Percentiles rank a stretch among this genome's conserved stretches.
phyloP scores from a whole-genome alignment of 2,888 invertebrate genomes.

The Acheta domesticus region DNA sequence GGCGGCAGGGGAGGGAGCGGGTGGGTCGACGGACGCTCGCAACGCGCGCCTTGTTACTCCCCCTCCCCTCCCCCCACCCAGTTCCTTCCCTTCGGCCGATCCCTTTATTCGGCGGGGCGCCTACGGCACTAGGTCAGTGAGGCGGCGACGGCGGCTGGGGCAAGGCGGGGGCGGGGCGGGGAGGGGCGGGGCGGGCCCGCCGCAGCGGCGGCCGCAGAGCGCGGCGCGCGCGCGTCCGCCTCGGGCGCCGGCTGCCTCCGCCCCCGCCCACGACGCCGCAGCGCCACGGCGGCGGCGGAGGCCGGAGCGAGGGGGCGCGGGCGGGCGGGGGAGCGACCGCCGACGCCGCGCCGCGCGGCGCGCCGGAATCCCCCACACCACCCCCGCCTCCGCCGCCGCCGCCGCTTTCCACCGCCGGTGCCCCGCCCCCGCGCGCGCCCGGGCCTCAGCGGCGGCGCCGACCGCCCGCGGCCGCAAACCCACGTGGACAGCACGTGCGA shows the following conservation, averaged over 20 bases:
- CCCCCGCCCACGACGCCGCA: too few relatives aligned
- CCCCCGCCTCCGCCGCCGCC: too few relatives aligned
- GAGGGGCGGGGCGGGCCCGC: background rate
- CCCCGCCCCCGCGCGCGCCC: background rate
- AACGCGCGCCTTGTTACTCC: too few relatives aligned
- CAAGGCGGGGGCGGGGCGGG: background rate
- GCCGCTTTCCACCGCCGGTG: too few relatives aligned
- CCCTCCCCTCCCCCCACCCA: too few relatives aligned
- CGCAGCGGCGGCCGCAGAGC: background rate
- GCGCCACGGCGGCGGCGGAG: background rate
- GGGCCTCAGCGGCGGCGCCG: too few relatives aligned
- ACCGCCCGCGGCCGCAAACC: background rate
- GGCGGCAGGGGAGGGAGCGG: background rate
- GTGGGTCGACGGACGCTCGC: background rate
- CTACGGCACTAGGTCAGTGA: slow-evolving; percentile 3
- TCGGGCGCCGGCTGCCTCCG: background rate
- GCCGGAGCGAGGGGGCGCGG: too few relatives aligned
- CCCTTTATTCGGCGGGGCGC: background rate
- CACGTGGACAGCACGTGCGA: background rate
- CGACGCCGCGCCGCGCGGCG: too few relatives aligned
- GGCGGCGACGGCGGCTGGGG: background rate
- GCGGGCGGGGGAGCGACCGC: background rate
- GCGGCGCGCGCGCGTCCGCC: background rate
- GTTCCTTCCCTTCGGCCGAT: too few relatives aligned
- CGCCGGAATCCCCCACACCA: background rate